Base-by-base conservation (phyloP, 2,888 invertebrate genomes). In the Branchipolynoe longqiensis region DNA sequence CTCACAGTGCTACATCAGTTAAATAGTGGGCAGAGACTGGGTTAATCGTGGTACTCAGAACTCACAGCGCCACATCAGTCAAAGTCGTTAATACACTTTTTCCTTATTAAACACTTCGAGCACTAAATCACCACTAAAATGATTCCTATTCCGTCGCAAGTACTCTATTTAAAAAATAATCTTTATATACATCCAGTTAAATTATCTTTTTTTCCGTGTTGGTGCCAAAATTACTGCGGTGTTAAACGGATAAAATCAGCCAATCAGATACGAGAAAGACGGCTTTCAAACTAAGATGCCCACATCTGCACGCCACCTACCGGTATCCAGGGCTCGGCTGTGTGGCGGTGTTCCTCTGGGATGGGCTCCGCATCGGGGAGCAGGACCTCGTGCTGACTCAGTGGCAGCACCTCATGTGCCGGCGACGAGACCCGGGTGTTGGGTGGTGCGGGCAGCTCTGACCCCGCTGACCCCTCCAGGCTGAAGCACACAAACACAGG, bases 281-380 rank as follows among this genome's bases (percentile, higher is more conserved):
- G 8, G 18, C 8, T 48, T 48, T 48, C 18, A 8, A 48, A 48
- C 8, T 48, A 18, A 48, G 48, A 48, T 48, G 8, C 48, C 18
- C 48, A n/a, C 48, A 48, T 48, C 8, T 48, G 48, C 18, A 48
- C 8, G n/a, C n/a, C n/a, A 48, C 87, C 59, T 88, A 92, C 93
- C 89, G 91, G 90, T 59, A 92, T 91, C 93, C 93, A 93, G 0
- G 91, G 92, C 28, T 88, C 88, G 25, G 93, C 91, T 14, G 89
- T 88, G 36, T 88, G 87, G 58, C 85, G 88, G 82, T 90, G 90
- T 78, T 93, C 92, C 25, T 87, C 86, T 6, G 92, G 91, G 25
- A 93, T 91, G 28, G 92, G 91, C 81, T 93, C 92, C 22, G 92
- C 91, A 85, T 91, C 90, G 0, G 92, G 92, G 41, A 92, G 87